A percentile compares a stretch with the other conserved stretches of the same genome.
Conservation (phyloP, 2,113 vertebrate genomes). For the Aegotheles bennettii region DNA sequence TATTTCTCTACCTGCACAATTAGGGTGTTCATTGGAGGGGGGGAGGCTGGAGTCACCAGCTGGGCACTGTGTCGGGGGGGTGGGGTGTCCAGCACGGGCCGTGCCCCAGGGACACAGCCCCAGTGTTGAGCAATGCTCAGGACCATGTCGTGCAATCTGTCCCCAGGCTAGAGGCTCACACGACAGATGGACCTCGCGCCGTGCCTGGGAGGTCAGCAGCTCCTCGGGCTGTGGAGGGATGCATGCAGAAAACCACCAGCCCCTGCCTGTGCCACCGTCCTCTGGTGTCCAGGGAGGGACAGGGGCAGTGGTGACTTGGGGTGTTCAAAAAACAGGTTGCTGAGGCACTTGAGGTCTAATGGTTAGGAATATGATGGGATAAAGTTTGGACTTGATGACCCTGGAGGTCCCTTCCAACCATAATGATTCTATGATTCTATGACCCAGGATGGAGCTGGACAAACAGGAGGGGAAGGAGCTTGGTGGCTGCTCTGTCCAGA, state of each 20-base stretch:
- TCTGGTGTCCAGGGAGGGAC: rapidly evolving
- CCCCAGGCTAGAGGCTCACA: background rate
- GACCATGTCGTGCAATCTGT: background rate
- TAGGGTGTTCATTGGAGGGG: background rate
- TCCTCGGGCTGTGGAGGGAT: background rate
- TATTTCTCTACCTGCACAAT: background rate
- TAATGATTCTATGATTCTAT: too few relatives aligned
- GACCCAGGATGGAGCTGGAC: background rate
- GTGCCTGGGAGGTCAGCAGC: background rate
- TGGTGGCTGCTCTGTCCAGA: background rate
- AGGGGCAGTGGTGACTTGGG: rapidly evolving
- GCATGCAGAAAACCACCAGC: background rate
- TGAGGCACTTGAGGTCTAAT: too few relatives aligned
- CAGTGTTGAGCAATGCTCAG: background rate
- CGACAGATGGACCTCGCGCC: background rate
- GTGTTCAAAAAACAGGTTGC: too few relatives aligned
- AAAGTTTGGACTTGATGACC: too few relatives aligned
- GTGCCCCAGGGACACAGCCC: background rate
- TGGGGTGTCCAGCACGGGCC: background rate
- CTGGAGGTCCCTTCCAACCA: too few relatives aligned
- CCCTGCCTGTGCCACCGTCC: background rate
- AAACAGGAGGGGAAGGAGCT: background rate
- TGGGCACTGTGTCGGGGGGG: rapidly evolving
- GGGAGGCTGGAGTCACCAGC: background rate
- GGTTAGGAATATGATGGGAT: too few relatives aligned